Evolutionary conservation across 2,113 vertebrate genomes (phyloP), one percentile per base, ranked within the genome.

Genomic region (Maccullochella peelii): DNA sequence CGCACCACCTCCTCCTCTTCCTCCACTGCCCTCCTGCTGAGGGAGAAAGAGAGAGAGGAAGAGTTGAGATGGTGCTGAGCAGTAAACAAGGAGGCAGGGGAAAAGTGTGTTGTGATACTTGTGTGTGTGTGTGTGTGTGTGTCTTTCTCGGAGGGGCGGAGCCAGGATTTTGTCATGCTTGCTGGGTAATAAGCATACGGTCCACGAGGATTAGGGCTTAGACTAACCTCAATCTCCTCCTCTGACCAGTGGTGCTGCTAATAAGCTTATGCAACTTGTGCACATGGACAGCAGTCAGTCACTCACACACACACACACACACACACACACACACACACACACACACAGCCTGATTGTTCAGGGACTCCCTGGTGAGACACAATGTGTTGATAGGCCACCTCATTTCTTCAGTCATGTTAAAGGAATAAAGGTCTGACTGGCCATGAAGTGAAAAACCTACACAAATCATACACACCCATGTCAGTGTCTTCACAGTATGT

Each of bases 191-290:
- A 88, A 86, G 87, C 92, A 93, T 84, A 88, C 79, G 81, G 85
- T 86, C 73, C 80, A 89, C 6, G 1, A 85, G 92, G 93, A 93
- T 94, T 94, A 93, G 54, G 79, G 88, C 66, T 94, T 89, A 94
- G 87, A 86, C 89, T 93, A 92, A 93, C 92, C 94, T 90, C 91
- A 92, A 91, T 94, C 92, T 92, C 88, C 83, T 88, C 83, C 76
- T 90, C 81, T 88, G 72, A 88, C 70, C 84, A 91, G 55, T 76
- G 87, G 78, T 78, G 77, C 79, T 79, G 69, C 84, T 94, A 93
- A 95, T 94, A 91, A 84, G 91, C 86, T 95, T 95, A 93, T 30
- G 74, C 84, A 91, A 90, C 79, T 75, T 69, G 65, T 93, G 81
- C 87, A 90, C 84, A 85, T 86, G 91, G 83, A 89, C 59, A 80